These are phyloP conservation scores for Xanthorhoe spadicearia DNA, from an alignment of 2,888 invertebrate genomes.

Conservation along the genomic window DNA sequence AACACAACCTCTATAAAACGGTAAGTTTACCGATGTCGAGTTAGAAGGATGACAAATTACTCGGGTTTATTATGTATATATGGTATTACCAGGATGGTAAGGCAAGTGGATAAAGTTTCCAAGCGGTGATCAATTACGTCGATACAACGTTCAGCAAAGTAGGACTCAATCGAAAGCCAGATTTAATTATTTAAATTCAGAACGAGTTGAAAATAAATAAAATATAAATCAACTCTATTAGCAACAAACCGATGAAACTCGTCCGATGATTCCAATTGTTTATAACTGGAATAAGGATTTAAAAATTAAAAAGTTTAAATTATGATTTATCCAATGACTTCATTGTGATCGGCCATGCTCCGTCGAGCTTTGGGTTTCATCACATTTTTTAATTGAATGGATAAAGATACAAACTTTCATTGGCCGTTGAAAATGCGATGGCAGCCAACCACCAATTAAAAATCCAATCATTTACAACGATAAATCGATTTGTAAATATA, in stretches of 20 bases:
- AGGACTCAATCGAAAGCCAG: conserved; percentile 15
- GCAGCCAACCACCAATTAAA: conserved; percentile 21
- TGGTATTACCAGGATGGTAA: conserved; percentile 37
- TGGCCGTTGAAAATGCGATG: conserved; percentile 18
- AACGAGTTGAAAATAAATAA: conserved; percentile 3
- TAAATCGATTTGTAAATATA: conserved; percentile 11
- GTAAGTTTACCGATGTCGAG: conserved; percentile 30
- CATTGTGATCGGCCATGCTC: conserved; percentile 47
- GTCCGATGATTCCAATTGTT: not conserved
- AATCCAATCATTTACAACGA: conserved; percentile 16
- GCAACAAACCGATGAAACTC: not conserved
- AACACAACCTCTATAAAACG: conserved; percentile 15
- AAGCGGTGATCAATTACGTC: conserved; percentile 44
- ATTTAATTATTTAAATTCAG: conserved; percentile 28
- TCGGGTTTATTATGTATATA: conserved; percentile 42
- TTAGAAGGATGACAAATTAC: conserved; percentile 41
- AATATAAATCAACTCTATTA: conserved; percentile 6
- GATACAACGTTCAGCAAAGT: conserved; percentile 38
- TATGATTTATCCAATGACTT: conserved; percentile 45
- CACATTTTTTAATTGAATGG: conserved; percentile 45
- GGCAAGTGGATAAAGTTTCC: conserved; percentile 42
- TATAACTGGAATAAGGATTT: not conserved
- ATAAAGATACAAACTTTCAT: conserved; percentile 27
- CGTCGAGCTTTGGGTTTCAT: conserved; percentile 51
- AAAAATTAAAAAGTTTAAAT: conserved; percentile 31